A percentile compares a stretch with the other conserved stretches of the same genome.
phyloP scores from a whole-genome alignment of 2,797 vertebrate species.

The Steatocranus sp. region DNA sequence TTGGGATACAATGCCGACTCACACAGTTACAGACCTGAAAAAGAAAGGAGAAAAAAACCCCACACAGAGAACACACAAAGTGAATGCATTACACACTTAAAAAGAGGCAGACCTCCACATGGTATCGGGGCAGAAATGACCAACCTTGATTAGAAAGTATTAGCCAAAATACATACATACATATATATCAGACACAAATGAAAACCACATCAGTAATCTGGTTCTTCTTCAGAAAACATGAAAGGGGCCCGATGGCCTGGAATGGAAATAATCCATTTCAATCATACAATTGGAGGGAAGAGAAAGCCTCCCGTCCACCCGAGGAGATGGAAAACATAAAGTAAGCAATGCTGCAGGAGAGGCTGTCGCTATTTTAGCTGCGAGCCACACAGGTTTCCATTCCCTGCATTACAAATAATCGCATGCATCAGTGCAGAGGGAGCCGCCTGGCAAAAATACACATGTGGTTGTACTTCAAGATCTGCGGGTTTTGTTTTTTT shows the following conservation, averaged over 20 bases:
- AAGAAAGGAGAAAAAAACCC: background rate
- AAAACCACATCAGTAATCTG: constrained; percentile 61
- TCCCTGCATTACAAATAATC: constrained; percentile 23
- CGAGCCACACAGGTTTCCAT: constrained; percentile 18
- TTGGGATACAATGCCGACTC: constrained; percentile 19
- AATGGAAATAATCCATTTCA: constrained; percentile 51
- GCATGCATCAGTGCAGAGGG: background rate
- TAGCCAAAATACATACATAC: constrained; percentile 51
- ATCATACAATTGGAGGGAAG: constrained; percentile 44
- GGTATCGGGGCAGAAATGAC: constrained; percentile 47
- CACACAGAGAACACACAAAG: background rate
- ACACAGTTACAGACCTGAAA: constrained; percentile 6
- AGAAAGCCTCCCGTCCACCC: constrained; percentile 35
- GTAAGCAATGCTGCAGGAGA: constrained; percentile 27
- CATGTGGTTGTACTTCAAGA: background rate
- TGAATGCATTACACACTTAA: constrained; percentile 21
- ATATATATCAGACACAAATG: constrained; percentile 43
- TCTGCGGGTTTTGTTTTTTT: background rate
- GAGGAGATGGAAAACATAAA: constrained; percentile 27
- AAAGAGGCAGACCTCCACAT: constrained; percentile 19
- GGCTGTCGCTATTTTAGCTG: constrained; percentile 23
- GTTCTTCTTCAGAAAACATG: constrained; percentile 46
- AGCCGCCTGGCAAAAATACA: background rate
- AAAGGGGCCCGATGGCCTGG: constrained; percentile 24
- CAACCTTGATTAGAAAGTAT: constrained; percentile 68